Conservation (phyloP, 1,140 invertebrate species). For the Drosophila mayri region DNA sequence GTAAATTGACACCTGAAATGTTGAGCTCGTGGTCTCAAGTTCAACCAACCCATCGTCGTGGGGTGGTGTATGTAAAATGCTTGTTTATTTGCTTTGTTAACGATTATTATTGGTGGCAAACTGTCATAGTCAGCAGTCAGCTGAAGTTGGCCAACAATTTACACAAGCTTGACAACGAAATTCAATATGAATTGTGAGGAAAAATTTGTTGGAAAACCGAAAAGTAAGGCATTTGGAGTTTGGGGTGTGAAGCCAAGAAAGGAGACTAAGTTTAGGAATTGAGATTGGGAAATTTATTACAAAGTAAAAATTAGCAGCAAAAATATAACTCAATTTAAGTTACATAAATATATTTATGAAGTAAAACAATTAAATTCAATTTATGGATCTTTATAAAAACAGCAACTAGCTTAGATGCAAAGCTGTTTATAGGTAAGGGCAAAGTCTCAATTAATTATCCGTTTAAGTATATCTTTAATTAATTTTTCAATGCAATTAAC, state of each 20-base stretch:
- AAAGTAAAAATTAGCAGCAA: not conserved
- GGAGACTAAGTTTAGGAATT: not conserved
- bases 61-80: slow-evolving; percentile 44
- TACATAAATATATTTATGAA: not conserved
- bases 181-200: slow-evolving; percentile 33
- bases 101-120: slow-evolving; percentile 40
- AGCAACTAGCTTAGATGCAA: not conserved
- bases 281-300: not conserved
- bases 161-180: slow-evolving; percentile 67
- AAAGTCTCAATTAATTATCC: not conserved
- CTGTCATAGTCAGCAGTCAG: slow-evolving; percentile 53
- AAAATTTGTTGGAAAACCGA: not conserved
- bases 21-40: slow-evolving; percentile 16
- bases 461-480: not conserved
- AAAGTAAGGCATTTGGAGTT: not conserved
- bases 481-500: not conserved
- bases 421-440: not conserved
- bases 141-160: slow-evolving; percentile 40
- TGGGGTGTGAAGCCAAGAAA: slow-evolving; percentile 5
- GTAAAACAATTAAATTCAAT: not conserved
- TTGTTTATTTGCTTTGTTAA: slow-evolving; percentile 62
- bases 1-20: slow-evolving; percentile 50
- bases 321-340: not conserved
- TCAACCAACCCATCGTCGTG: slow-evolving; percentile 20
- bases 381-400: not conserved